Base-by-base conservation (phyloP, 1,140 invertebrate genomes). In the Cotesia vestalis region DNA sequence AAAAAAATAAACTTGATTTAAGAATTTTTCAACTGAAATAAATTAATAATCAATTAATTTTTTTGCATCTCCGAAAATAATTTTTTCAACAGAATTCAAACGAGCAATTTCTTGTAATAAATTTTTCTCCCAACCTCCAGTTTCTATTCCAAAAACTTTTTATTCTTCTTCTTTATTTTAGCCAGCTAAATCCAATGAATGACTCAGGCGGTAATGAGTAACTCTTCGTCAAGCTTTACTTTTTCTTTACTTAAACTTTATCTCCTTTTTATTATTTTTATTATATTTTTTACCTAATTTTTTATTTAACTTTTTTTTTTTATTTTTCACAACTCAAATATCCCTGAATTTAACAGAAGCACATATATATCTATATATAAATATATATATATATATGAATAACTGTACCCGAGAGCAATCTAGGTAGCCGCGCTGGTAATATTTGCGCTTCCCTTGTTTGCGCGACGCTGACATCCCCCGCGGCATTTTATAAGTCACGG, bases 401-500 rank as follows among this genome's bases (percentile, higher is more conserved):
- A 73, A 69, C 60, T 12, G 66, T 64, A 36, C 60, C 72, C 52
- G 53, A 34, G 52, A 73, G 67, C 72, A 69, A 70, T 74, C 68
- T 74, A 74, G 68, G 68, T 66, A 73, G 74, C 59, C 63, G 63
- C 71, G 35, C 35, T 52, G 66, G 70, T 73, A 69, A 75, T 75
- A 75, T 75, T 75, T 75, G 70, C 74, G 55, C 61, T 66, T 75
- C 53, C 66, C 60, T 72, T 75, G 74, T 75, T 75, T 75, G 74
- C 71, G 52, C 57, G 70, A 72, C 61, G 74, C 55, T 70, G 74
- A 72, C 73, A 75, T 72, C 61, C 27, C 53, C 53, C 64, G 70
- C 66, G 38, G 73, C 52, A 61, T 72, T 72, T 67, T 53, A 72
- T 55, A 72, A 72, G 66, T 74, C 75, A 70, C 63, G 51, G 62